Evolutionary conservation across 2,888 invertebrate genomes (phyloP).

Genomic region (Blomia tropicalis): DNA sequence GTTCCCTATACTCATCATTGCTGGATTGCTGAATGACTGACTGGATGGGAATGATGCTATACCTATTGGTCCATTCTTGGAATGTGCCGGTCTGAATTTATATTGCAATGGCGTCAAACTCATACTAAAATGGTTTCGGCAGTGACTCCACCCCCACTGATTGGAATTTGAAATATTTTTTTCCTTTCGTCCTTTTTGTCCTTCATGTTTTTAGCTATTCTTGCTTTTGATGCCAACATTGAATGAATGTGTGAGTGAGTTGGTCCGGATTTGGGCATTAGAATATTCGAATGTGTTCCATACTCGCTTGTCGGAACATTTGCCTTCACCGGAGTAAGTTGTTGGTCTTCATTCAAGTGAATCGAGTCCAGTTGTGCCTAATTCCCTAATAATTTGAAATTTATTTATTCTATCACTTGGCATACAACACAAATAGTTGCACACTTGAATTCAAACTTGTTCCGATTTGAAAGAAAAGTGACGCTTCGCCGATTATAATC

Average conservation of each 20-base stretch:
- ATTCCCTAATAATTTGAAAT: background rate
- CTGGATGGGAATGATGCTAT: no score
- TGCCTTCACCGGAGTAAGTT: background rate
- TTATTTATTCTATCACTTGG: background rate
- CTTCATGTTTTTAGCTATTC: no score
- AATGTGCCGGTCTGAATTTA: background rate
- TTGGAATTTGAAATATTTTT: background rate
- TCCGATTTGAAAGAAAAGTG: no score
- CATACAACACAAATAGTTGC: no score
- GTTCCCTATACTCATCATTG: no score
- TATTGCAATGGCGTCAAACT: background rate
- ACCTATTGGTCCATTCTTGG: no score
- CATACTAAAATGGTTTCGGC: background rate
- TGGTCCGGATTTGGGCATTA: background rate
- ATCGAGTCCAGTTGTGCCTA: background rate
- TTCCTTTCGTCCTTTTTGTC: no score
- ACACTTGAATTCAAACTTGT: no score
- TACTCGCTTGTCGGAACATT: no score
- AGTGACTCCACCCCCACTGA: background rate
- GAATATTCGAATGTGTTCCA: background rate
- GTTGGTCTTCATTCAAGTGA: background rate
- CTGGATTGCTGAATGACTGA: no score
- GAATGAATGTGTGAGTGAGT: background rate
- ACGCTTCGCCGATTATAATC: no score
- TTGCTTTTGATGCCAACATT: no score